Base-by-base conservation (phyloP, 1,140 invertebrate species). In the Mya arenaria region DNA sequence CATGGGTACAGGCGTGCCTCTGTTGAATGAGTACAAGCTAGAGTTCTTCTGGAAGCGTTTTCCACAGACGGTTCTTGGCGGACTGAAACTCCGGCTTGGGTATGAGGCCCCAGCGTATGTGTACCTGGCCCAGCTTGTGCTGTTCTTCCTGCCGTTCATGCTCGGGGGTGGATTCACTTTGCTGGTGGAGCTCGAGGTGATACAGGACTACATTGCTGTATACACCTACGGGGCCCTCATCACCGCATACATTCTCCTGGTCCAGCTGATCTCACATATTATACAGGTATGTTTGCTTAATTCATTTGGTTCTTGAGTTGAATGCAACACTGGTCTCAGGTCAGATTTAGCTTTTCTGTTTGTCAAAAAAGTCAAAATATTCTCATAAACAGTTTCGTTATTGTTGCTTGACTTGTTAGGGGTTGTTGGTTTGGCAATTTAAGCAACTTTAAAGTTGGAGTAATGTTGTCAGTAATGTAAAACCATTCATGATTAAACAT, bases 11-110 rank as follows among this genome's bases (percentile, higher is more conserved):
- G 89, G 89, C 44, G 90, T 92, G 63, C 93, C 93, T n/a, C 78
- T 94, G 36, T 81, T 94, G 32, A 94, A 93, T 86, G 92, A 93
- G 41, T 93, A 93, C 74, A 93, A 93, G 84, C 89, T 88, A 60
- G 87, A 91, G 60, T 94, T 93, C 83, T 89, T 94, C 15, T 85
- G 85, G 39, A 92, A 92, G 69, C 83, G 93, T 52, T 87, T 93
- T 44, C 89, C 92, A 15, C 92, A 93, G 87, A 94, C 93, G 1
- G 86, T 94, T 56, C 82, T 93, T 13, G 93, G 93, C 17, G 93
- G 93, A 25, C 88, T 92, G 17, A 91, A 92, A 66, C 79, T 93
- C 36, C 87, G 84, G 55, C 73, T 91, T 32, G 88, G 90, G 30
- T 92, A 90, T 78, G 86, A 88, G 82, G 88, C 89, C 10, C 91